These are phyloP conservation scores for Aptenodytes patagonicus DNA, from an alignment of 2,113 vertebrate genomes.

Conservation along the genomic window DNA sequence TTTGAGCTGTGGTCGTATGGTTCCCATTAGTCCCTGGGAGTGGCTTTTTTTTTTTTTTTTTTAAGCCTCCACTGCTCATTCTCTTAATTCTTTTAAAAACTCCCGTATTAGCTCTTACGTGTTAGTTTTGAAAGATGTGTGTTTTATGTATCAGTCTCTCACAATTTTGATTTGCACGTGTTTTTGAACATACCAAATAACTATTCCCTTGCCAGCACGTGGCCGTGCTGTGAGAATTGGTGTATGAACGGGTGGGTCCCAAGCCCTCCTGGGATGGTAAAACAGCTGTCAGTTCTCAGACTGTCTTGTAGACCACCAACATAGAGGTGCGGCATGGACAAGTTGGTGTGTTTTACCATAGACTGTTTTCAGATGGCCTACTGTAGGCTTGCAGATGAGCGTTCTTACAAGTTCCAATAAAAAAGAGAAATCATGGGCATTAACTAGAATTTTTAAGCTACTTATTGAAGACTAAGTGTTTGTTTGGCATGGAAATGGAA, in stretches of 20 bases:
- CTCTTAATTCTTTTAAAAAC: neutral
- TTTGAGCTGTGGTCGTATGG: neutral
- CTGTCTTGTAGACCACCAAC: no score
- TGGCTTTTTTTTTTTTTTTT: neutral
- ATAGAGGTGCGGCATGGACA: rapidly evolving
- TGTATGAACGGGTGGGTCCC: rapidly evolving
- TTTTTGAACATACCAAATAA: neutral
- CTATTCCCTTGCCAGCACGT: rapidly evolving
- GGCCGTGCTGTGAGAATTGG: neutral
- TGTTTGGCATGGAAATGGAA: neutral
- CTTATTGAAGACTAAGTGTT: neutral
- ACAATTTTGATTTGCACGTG: rapidly evolving
- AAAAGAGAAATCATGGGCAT: neutral
- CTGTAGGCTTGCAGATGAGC: neutral
- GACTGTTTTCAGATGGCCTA: neutral
- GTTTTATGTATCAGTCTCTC: neutral
- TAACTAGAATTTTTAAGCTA: neutral
- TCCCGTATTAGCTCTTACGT: rapidly evolving
- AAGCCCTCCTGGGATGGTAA: neutral
- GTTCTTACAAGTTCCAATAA: neutral
- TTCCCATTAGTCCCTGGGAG: neutral
- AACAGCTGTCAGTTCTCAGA: rapidly evolving
- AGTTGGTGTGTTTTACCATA: neutral
- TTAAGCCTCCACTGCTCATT: neutral
- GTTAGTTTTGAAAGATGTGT: neutral